Conservation (phyloP, 2,797 vertebrate genomes). For the Merluccius polli region DNA sequence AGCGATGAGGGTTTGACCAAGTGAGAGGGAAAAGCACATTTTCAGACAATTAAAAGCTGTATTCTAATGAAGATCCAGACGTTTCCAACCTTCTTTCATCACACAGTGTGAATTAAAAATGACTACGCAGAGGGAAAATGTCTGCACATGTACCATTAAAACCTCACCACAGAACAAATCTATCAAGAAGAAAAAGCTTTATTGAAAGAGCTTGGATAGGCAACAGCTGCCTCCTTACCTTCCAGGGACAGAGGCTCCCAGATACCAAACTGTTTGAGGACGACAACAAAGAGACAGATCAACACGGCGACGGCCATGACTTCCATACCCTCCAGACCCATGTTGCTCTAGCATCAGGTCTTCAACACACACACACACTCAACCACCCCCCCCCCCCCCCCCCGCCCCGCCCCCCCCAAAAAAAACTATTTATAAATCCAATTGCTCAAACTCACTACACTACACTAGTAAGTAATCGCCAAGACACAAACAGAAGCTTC, state of each 20-base stretch:
- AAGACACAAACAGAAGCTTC: too few species aligned
- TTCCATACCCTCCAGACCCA: constrained; percentile 90
- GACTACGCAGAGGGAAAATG: not conserved
- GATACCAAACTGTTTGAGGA: constrained; percentile 93
- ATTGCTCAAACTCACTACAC: not conserved
- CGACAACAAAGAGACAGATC: constrained; percentile 82
- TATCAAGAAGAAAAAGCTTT: not conserved
- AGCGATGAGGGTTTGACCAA: constrained; percentile 32
- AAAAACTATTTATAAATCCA: not conserved
- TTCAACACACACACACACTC: constrained; percentile 16
- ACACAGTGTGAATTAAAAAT: not conserved
- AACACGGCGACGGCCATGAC: constrained; percentile 85
- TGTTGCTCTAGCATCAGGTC: constrained; percentile 50
- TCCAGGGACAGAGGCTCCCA: constrained; percentile 86
- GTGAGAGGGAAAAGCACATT: not conserved
- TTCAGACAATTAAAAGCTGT: not conserved
- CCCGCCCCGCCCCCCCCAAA: not conserved
- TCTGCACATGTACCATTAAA: not conserved
- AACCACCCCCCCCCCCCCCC: constrained; percentile 9
- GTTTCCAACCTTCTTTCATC: not conserved
- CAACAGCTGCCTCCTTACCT: constrained; percentile 76
- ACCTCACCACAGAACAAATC: too few species aligned
- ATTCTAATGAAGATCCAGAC: not conserved
- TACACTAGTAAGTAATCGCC: too few species aligned
- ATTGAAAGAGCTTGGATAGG: not conserved